These are phyloP conservation scores for Fringilla coelebs DNA, from an alignment of 2,797 vertebrate species.

Conservation along the genomic window DNA sequence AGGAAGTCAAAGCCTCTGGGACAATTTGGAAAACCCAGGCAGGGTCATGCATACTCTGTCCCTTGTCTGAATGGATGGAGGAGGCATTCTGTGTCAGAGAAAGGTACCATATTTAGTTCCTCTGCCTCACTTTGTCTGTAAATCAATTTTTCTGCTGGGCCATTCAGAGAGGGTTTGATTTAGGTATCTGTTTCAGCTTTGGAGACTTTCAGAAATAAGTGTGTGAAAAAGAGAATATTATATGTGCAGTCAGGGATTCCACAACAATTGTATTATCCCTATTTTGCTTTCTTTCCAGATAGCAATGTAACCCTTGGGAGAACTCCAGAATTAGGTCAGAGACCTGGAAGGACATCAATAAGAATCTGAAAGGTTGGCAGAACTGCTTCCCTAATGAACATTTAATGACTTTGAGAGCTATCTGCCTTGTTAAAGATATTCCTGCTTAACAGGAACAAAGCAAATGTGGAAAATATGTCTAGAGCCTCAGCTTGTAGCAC, in stretches of 20 bases:
- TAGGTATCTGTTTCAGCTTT: constrained; percentile 1
- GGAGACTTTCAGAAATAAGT: background rate
- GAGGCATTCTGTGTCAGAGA: background rate
- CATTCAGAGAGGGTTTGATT: background rate
- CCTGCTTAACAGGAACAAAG: constrained; percentile 43
- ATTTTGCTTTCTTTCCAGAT: constrained; percentile 47
- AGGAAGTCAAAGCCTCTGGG: background rate
- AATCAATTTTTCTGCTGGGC: background rate
- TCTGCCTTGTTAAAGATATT: constrained; percentile 62
- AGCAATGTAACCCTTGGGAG: constrained; percentile 55
- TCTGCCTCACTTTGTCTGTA: background rate
- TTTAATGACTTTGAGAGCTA: constrained; percentile 62
- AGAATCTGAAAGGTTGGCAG: constrained; percentile 62
- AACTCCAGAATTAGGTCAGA: constrained; percentile 66
- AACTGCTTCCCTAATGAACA: constrained; percentile 62
- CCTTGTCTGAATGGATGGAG: background rate
- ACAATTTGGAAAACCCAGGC: background rate
- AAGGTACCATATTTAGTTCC: background rate
- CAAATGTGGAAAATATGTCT: constrained; percentile 11
- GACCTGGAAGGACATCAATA: constrained; percentile 65
- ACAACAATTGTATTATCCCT: constrained; percentile 41
- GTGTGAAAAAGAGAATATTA: background rate
- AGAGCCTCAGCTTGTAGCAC: background rate
- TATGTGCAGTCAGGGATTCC: constrained; percentile 30
- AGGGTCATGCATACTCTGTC: background rate